These are phyloP conservation scores for Morus bassanus DNA, from an alignment of 2,797 vertebrate genomes.

Conservation along the genomic window DNA sequence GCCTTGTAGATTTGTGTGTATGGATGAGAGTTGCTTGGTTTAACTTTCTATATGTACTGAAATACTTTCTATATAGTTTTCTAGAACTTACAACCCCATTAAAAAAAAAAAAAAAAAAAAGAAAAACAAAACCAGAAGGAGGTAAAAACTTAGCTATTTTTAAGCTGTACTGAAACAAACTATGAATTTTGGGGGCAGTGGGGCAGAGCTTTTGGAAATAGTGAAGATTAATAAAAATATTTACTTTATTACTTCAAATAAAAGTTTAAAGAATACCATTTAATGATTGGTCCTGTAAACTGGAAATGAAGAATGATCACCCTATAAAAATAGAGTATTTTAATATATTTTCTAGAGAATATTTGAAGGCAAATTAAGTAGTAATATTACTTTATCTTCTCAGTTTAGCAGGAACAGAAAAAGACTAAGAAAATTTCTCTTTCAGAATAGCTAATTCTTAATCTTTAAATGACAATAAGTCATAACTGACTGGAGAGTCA, in stretches of 20 bases:
- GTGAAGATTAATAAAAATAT: neutral
- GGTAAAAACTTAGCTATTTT: neutral
- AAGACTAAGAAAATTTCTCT: neutral
- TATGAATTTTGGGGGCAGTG: neutral
- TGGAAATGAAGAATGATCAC: neutral
- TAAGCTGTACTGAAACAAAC: neutral
- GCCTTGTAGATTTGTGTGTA: neutral
- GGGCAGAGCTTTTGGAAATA: neutral
- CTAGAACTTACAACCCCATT: neutral
- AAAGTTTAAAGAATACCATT: neutral
- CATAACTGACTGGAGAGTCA: neutral
- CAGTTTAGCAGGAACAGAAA: neutral
- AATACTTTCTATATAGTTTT: neutral
- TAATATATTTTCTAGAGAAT: neutral
- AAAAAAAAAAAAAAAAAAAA: neutral
- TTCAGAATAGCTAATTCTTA: neutral
- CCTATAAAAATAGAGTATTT: neutral
- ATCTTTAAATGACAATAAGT: neutral
- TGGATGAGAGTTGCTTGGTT: neutral
- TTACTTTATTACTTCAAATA: neutral
- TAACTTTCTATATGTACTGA: neutral
- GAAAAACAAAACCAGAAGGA: neutral
- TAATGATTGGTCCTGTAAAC: neutral
- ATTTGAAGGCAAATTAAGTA: neutral
- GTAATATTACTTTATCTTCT: neutral